Evolutionary conservation across 2,113 vertebrate species (phyloP).

Genomic region (Eulemur macaco): DNA sequence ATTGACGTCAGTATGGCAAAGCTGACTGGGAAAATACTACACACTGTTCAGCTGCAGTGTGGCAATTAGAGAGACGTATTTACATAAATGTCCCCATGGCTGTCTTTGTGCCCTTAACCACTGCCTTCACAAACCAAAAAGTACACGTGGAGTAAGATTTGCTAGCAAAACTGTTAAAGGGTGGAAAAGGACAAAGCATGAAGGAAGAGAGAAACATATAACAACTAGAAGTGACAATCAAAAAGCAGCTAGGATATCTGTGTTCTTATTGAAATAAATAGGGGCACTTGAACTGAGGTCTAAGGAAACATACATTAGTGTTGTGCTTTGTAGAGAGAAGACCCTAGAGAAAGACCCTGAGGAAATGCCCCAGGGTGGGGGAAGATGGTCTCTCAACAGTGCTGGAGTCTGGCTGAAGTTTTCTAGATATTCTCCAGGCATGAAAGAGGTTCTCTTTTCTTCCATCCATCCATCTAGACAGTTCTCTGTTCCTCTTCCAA

Average conservation of each 20-base stretch:
- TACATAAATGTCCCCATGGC: slow-evolving; percentile 83
- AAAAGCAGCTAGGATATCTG: slow-evolving; percentile 53
- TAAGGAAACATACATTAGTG: slow-evolving; percentile 84
- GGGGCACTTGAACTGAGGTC: slow-evolving; percentile 80
- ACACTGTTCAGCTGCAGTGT: slow-evolving; percentile 84
- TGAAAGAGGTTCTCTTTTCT: slow-evolving; percentile 69
- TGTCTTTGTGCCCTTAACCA: slow-evolving; percentile 83
- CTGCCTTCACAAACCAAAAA: slow-evolving; percentile 81
- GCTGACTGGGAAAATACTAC: slow-evolving; percentile 83
- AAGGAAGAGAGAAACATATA: not conserved
- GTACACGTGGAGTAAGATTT: slow-evolving; percentile 58
- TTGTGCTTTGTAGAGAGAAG: slow-evolving; percentile 87
- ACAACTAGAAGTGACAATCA: slow-evolving; percentile 40
- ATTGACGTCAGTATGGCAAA: slow-evolving; percentile 87
- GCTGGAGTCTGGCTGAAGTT: slow-evolving; percentile 81
- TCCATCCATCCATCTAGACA: slow-evolving; percentile 66
- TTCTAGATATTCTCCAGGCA: slow-evolving; percentile 79
- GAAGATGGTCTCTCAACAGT: slow-evolving; percentile 74
- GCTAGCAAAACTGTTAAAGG: slow-evolving; percentile 40
- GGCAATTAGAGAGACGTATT: slow-evolving; percentile 83
- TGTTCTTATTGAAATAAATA: slow-evolving; percentile 86
- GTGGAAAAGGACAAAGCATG: not conserved
- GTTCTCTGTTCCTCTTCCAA: slow-evolving; percentile 71
- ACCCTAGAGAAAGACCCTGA: slow-evolving; percentile 79
- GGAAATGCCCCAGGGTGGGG: not conserved